Base-by-base conservation (phyloP, 2,888 invertebrate species). In the Drosophila merina region DNA sequence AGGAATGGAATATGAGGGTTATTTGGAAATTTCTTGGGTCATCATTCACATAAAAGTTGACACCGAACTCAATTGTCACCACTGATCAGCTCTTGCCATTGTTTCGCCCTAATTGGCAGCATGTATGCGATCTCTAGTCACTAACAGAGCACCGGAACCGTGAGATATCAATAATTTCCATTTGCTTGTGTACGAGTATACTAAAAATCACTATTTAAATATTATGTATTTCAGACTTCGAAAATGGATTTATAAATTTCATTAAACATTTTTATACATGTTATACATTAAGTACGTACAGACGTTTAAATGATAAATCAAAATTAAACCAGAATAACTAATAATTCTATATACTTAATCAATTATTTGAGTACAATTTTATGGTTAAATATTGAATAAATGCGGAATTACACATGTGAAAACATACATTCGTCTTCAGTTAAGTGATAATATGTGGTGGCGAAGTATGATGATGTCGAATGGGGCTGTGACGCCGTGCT, bases 381-480 rank as follows among this genome's bases (percentile, higher is more conserved):
- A 45, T 44, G 4, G 4, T 36, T 36, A n/a, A 6, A 36, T 36
- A n/a, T 36, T 36, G n/a, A 36, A 36, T 5, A 36, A 36, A 36
- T 20, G 20, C 20, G 20, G 20, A 20, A 20, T 20, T 20, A 20
- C 20, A 20, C 2, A 20, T 20, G 20, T 20, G 20, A 20, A 20
- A 74, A 91, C 91, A 79, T 91, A 91, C 91, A 91, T 91, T 91
- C 91, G 86, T 91, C 91, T 80, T 91, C 91, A 67, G 90, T 89
- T 69, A 91, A 85, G 77, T 91, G 91, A 79, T 91, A 91, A 77
- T 91, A 91, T 49, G 91, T 91, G 82, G 91, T 90, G 62, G 91
- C 86, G 85, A 91, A 91, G 79, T 91, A 91, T 70, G 91, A 90
- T 60, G 91, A 88, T 74, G 90, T 81, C 58, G 91, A 74, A 70